A percentile compares a stretch with the other conserved stretches of the same genome.
These are phyloP conservation scores for Scaptomyza tumidula DNA, from an alignment of 2,888 invertebrate genomes.

Conservation along the genomic window DNA sequence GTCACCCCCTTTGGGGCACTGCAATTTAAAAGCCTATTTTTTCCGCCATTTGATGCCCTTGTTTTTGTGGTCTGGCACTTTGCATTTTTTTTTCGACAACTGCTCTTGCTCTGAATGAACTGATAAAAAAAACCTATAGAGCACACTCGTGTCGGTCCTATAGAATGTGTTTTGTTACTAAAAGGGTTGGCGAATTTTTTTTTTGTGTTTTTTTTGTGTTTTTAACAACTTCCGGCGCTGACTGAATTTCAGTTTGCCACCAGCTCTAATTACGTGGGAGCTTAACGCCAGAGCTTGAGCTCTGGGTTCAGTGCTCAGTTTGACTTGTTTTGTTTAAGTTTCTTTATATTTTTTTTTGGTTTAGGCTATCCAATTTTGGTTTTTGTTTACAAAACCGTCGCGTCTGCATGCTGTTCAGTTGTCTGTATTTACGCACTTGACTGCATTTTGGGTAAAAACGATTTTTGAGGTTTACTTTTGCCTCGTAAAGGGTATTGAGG, in stretches of 20 bases:
- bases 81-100: slow-evolving; percentile 30
- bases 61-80: slow-evolving; percentile 29
- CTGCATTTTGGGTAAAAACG: slow-evolving; percentile 43
- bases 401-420: slow-evolving; percentile 16
- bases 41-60: slow-evolving; percentile 11
- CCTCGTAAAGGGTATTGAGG: neutral
- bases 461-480: slow-evolving; percentile 5
- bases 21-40: slow-evolving; percentile 24
- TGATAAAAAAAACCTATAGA: slow-evolving; percentile 12
- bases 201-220: slow-evolving; percentile 2
- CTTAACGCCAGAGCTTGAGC: slow-evolving; percentile 3
- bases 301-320: neutral
- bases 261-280: slow-evolving; percentile 61
- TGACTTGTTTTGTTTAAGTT: slow-evolving; percentile 18
- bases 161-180: slow-evolving; percentile 55
- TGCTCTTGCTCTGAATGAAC: slow-evolving; percentile 9
- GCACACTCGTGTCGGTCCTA: slow-evolving; percentile 11
- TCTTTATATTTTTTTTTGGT: neutral
- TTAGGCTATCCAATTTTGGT: neutral
- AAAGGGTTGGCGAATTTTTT: slow-evolving; percentile 41
- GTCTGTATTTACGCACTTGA: slow-evolving; percentile 48
- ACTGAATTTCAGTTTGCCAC: slow-evolving; percentile 33
- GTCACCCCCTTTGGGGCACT: slow-evolving; percentile 44
- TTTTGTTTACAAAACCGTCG: slow-evolving; percentile 24
- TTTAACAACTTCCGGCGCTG: slow-evolving; percentile 35